A percentile compares a stretch with the other conserved stretches of the same genome.
Conservation (phyloP, 2,113 vertebrate genomes). For the zebrafish (Danio rerio) region GRCz12tu NC_133198.1:35666501-35667000, state of each 20-base stretch:
- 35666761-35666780: constrained; percentile 53
- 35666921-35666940: too few relatives aligned
- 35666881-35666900: too few relatives aligned
- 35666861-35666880: too few relatives aligned
- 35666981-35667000: too few relatives aligned
- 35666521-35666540: not conserved
- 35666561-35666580: constrained; percentile 10
- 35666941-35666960: too few relatives aligned
- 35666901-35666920: too few relatives aligned
- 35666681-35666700: constrained; percentile 16
- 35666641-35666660: constrained; percentile 56
- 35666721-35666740: constrained; percentile 56
- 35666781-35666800: constrained; percentile 46
- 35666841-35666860: too few relatives aligned
- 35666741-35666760: constrained; percentile 13
- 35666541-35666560: constrained; percentile 7
- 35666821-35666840: too few relatives aligned
- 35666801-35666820: constrained; percentile 36
- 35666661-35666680: constrained; percentile 58
- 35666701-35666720: constrained; percentile 46
- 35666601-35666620: constrained; percentile 59
- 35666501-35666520: constrained; percentile 18
- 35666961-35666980: too few relatives aligned
- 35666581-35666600: constrained; percentile 40
- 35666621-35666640: constrained; percentile 60